phyloP scores from a whole-genome alignment of 1,140 invertebrate species.

The Eupeodes corollae region DNA sequence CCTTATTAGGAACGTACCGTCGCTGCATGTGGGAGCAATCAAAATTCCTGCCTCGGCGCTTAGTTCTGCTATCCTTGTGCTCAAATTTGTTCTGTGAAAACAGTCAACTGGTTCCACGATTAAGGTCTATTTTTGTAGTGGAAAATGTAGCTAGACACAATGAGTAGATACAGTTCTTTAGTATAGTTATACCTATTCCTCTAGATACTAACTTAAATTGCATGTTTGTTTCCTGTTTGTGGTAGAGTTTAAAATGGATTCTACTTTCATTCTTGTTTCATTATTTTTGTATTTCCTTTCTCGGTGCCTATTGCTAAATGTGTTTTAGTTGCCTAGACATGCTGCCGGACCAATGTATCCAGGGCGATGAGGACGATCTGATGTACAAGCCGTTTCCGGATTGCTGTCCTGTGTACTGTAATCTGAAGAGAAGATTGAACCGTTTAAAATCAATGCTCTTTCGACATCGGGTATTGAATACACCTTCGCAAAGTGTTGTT shows the following conservation, averaged over 20 bases:
- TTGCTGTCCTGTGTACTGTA: slow-evolving; percentile 34
- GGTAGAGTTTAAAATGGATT: slow-evolving; percentile 2
- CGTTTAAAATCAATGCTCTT: slow-evolving; percentile 31
- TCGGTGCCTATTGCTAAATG: background rate
- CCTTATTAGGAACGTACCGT: slow-evolving; percentile 22
- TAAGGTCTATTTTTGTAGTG: slow-evolving; percentile 38
- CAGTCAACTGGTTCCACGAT: slow-evolving; percentile 30
- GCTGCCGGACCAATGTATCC: slow-evolving; percentile 31
- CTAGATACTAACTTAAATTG: slow-evolving; percentile 17
- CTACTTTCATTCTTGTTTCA: background rate
- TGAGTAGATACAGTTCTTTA: slow-evolving; percentile 29
- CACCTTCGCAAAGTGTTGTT: background rate
- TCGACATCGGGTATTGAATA: slow-evolving; percentile 22
- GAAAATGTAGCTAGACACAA: slow-evolving; percentile 37
- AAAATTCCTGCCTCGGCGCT: slow-evolving; percentile 29
- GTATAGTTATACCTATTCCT: slow-evolving; percentile 6
- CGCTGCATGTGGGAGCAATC: slow-evolving; percentile 36
- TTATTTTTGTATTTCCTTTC: slow-evolving; percentile 3
- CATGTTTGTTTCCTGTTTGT: no score
- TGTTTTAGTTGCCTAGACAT: slow-evolving; percentile 29
- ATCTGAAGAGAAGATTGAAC: slow-evolving; percentile 32
- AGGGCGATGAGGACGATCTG: slow-evolving; percentile 33
- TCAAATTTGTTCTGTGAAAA: slow-evolving; percentile 35
- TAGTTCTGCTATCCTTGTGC: slow-evolving; percentile 29
- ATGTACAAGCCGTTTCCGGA: slow-evolving; percentile 35